phyloP scores from a whole-genome alignment of 2,888 invertebrate species.

The Nomada hirtipes region DNA sequence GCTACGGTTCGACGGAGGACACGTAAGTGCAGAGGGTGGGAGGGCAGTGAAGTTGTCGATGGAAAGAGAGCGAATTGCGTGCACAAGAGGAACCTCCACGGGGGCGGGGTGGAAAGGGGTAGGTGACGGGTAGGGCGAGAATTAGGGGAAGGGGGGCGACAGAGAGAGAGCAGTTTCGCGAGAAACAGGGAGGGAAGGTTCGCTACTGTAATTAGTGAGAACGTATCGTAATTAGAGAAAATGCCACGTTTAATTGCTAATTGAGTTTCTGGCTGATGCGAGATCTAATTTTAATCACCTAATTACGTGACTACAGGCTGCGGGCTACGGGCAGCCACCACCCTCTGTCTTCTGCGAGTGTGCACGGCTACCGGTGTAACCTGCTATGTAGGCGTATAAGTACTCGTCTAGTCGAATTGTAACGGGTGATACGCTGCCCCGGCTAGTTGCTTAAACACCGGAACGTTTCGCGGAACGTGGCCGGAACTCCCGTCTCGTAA shows the following conservation, averaged over 20 bases:
- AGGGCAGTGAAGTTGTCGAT: constrained; percentile 11
- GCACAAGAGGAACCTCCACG: not conserved
- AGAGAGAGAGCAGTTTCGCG: constrained; percentile 39
- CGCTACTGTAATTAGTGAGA: constrained; percentile 85
- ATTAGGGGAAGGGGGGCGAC: constrained; percentile 12
- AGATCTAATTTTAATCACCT: constrained; percentile 87
- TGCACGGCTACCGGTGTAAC: constrained; percentile 69
- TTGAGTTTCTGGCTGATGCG: constrained; percentile 86
- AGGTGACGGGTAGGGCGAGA: constrained; percentile 24
- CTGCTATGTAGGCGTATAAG: constrained; percentile 67
- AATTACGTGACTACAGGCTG: constrained; percentile 86
- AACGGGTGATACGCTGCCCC: constrained; percentile 70
- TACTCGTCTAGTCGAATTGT: constrained; percentile 73
- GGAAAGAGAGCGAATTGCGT: constrained; percentile 29
- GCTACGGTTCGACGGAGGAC: constrained; percentile 64
- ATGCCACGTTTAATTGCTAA: constrained; percentile 87
- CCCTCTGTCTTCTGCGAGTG: constrained; percentile 75
- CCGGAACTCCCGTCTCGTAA: constrained; percentile 54
- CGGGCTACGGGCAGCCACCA: constrained; percentile 79
- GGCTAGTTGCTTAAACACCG: constrained; percentile 66
- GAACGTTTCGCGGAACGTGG: constrained; percentile 66
- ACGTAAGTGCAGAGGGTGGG: constrained; percentile 50
- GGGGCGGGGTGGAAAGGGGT: constrained; percentile 22
- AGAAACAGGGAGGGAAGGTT: constrained; percentile 72
- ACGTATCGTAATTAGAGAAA: constrained; percentile 87